phyloP scores from a whole-genome alignment of 1,140 invertebrate genomes.

The Saccostrea cuccullata region DNA sequence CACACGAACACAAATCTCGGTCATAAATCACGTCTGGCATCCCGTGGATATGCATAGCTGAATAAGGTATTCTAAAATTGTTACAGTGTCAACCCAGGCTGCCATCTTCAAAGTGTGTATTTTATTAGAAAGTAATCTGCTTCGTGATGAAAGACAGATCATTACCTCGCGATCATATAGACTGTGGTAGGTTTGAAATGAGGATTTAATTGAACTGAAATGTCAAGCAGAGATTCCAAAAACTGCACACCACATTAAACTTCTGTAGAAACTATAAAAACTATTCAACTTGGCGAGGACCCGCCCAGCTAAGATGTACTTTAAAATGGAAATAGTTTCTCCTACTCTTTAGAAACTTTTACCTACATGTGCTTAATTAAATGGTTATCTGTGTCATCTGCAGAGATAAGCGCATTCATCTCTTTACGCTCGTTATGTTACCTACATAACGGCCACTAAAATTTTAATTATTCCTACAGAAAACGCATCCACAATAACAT shows the following conservation, averaged over 20 bases:
- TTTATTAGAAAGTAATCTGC: slow-evolving; percentile 32
- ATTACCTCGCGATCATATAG: slow-evolving; percentile 18
- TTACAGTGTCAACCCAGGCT: slow-evolving; percentile 10
- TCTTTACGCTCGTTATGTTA: neutral
- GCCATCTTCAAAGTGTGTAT: slow-evolving; percentile 27
- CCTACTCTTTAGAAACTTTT: neutral
- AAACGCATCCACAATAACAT: too few species aligned
- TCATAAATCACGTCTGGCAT: slow-evolving; percentile 29
- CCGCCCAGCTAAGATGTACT: slow-evolving; percentile 19
- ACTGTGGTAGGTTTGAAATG: slow-evolving; percentile 21
- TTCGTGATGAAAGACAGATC: neutral
- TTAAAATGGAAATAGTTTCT: slow-evolving; percentile 16
- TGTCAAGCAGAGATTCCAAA: neutral
- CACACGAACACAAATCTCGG: neutral
- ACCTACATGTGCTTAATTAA: slow-evolving; percentile 14
- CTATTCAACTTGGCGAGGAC: neutral
- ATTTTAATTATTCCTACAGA: neutral
- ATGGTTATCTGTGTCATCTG: neutral
- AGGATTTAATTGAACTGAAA: slow-evolving; percentile 35
- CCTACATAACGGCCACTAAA: neutral
- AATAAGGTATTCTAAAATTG: slow-evolving; percentile 15
- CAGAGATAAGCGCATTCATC: neutral
- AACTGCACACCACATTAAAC: slow-evolving; percentile 32
- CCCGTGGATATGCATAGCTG: slow-evolving; percentile 25
- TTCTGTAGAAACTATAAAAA: neutral